Percentiles rank a stretch among this genome's conserved stretches.
Evolutionary conservation across 2,888 invertebrate genomes (phyloP).

Genomic region (Neoascia interrupta): DNA sequence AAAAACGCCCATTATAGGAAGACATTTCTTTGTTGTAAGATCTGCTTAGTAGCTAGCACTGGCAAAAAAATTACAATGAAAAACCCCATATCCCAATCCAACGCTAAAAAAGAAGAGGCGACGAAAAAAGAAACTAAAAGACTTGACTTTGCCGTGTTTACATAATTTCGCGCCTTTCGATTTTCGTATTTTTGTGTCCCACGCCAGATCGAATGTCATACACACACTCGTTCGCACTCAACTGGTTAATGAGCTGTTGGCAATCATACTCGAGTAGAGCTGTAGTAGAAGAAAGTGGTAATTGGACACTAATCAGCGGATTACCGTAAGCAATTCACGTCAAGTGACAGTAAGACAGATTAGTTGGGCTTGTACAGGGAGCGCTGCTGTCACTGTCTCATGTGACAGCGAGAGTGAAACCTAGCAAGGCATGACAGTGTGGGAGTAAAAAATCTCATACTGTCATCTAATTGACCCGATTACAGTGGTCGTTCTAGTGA

Average conservation of each 20-base stretch:
- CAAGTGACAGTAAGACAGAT: slow-evolving; percentile 40
- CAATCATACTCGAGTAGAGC: slow-evolving; percentile 25
- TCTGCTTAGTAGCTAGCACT: too few relatives aligned
- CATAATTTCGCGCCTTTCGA: slow-evolving; percentile 31
- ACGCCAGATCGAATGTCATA: slow-evolving; percentile 17
- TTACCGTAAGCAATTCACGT: slow-evolving; percentile 62
- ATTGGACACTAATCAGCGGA: slow-evolving; percentile 64
- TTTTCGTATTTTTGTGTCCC: slow-evolving; percentile 4
- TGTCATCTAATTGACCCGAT: slow-evolving; percentile 24
- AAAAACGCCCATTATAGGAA: too few relatives aligned
- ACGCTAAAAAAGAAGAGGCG: not conserved
- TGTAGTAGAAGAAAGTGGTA: slow-evolving; percentile 58
- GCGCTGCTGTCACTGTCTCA: not conserved
- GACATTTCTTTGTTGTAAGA: too few relatives aligned
- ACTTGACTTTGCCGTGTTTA: slow-evolving; percentile 7
- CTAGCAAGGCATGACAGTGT: slow-evolving; percentile 7
- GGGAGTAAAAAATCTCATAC: slow-evolving; percentile 4
- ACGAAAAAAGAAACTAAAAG: not conserved
- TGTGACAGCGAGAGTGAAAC: slow-evolving; percentile 53
- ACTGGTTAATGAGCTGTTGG: slow-evolving; percentile 44
- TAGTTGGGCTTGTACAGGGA: slow-evolving; percentile 10
- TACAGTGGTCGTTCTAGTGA: slow-evolving; percentile 18
- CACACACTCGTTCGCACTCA: slow-evolving; percentile 21
- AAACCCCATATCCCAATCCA: not conserved
- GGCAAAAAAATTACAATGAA: too few relatives aligned